phyloP scores from a whole-genome alignment of 2,888 invertebrate genomes.

The Eulithis prunata region DNA sequence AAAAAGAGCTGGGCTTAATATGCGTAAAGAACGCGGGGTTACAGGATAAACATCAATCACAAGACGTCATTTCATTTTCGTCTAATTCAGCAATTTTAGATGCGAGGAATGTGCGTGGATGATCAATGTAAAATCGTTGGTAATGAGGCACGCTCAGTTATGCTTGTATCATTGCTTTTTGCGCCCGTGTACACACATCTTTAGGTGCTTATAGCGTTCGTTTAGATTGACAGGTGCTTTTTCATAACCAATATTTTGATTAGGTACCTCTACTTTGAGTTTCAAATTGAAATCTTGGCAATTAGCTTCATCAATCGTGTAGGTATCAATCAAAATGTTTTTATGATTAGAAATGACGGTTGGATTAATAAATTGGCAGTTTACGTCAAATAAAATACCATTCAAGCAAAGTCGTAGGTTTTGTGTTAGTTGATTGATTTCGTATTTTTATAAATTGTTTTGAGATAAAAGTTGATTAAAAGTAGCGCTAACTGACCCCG shows the following conservation, averaged over 20 bases:
- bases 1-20: slow-evolving; percentile 62
- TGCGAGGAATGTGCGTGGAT: slow-evolving; percentile 69
- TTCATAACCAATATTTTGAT: slow-evolving; percentile 51
- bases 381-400: slow-evolving; percentile 42
- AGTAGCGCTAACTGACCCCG: slow-evolving; percentile 49
- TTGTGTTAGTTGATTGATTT: slow-evolving; percentile 32
- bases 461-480: slow-evolving; percentile 40
- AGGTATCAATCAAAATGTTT: slow-evolving; percentile 42
- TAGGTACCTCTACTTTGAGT: slow-evolving; percentile 47
- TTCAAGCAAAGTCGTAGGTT: slow-evolving; percentile 27
- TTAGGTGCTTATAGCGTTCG: slow-evolving; percentile 29
- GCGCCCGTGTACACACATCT: slow-evolving; percentile 42
- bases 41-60: slow-evolving; percentile 79
- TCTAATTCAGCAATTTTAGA: slow-evolving; percentile 65
- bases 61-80: slow-evolving; percentile 65
- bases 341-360: slow-evolving; percentile 40
- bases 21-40: slow-evolving; percentile 63
- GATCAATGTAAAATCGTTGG: slow-evolving; percentile 65
- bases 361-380: slow-evolving; percentile 42
- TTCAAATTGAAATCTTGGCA: slow-evolving; percentile 39
- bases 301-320: slow-evolving; percentile 39
- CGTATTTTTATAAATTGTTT: slow-evolving; percentile 20
- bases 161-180: slow-evolving; percentile 56
- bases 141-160: slow-evolving; percentile 52
- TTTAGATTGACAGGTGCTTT: slow-evolving; percentile 42